Percentiles rank a stretch among this genome's conserved stretches.
These are phyloP conservation scores for Cartodere bifasciata DNA, from an alignment of 2,888 invertebrate genomes.

Conservation along the genomic window DNA sequence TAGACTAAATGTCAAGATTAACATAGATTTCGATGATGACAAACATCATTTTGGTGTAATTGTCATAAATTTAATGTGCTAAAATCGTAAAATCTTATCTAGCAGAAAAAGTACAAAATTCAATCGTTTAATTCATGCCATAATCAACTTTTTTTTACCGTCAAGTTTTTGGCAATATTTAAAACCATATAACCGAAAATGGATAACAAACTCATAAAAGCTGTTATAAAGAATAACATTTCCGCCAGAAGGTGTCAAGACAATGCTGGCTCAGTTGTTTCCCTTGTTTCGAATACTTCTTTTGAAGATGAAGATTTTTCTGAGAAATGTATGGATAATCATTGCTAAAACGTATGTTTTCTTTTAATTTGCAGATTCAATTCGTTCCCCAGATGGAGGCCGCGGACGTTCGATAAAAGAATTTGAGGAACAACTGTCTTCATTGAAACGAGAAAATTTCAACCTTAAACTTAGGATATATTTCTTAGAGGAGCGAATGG, in stretches of 20 bases:
- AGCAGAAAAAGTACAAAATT: too few relatives aligned
- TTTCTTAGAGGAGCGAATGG: slow-evolving; percentile 76
- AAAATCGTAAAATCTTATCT: too few relatives aligned
- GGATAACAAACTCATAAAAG: slow-evolving; percentile 27
- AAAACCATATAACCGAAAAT: slow-evolving; percentile 12
- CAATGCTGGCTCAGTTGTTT: slow-evolving; percentile 10
- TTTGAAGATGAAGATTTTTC: slow-evolving; percentile 10
- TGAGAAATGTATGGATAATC: too few relatives aligned
- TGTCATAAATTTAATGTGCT: slow-evolving; percentile 1
- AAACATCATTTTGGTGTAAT: background rate
- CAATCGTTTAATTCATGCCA: too few relatives aligned
- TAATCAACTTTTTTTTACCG: too few relatives aligned
- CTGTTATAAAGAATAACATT: slow-evolving; percentile 24
- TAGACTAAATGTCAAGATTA: too few relatives aligned
- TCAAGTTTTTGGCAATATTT: too few relatives aligned
- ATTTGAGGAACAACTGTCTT: slow-evolving; percentile 73
- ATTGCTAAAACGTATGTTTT: slow-evolving; percentile 5
- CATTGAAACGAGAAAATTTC: slow-evolving; percentile 82
- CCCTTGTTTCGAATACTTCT: slow-evolving; percentile 7
- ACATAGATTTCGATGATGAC: too few relatives aligned
- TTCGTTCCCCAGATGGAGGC: slow-evolving; percentile 26
- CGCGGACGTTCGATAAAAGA: slow-evolving; percentile 67
- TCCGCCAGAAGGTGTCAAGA: too few relatives aligned
- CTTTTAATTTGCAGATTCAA: slow-evolving; percentile 21
- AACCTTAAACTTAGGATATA: slow-evolving; percentile 82